Evolutionary conservation across 2,888 invertebrate species (phyloP).

Genomic region (Chrysolina americana): DNA sequence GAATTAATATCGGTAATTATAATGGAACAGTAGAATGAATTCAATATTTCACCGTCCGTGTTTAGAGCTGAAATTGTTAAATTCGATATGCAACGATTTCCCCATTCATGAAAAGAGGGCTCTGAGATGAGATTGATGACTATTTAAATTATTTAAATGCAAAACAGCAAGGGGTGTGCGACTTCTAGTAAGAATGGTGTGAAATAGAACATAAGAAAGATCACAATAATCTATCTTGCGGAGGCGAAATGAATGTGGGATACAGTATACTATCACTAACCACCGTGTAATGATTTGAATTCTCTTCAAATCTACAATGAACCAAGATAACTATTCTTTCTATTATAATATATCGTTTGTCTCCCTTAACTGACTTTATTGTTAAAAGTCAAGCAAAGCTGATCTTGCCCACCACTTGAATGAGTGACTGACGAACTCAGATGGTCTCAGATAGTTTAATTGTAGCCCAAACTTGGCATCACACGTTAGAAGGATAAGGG

Average conservation of each 20-base stretch:
- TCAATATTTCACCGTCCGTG: slow-evolving; percentile 28
- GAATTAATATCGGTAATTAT: slow-evolving; percentile 26
- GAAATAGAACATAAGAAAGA: slow-evolving; percentile 62
- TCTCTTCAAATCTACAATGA: slow-evolving; percentile 42
- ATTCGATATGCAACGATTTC: slow-evolving; percentile 36
- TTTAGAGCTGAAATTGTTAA: slow-evolving; percentile 24
- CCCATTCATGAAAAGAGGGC: slow-evolving; percentile 32
- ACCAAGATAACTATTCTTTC: slow-evolving; percentile 17
- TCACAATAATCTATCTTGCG: slow-evolving; percentile 65
- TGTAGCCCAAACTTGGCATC: no score
- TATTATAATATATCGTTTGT: no score
- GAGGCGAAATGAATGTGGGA: slow-evolving; percentile 43
- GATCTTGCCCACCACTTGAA: no score
- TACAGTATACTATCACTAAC: slow-evolving; percentile 53
- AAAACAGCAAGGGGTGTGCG: slow-evolving; percentile 59
- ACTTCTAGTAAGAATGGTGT: slow-evolving; percentile 53
- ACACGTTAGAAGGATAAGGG: no score
- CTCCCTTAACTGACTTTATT: no score
- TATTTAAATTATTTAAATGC: slow-evolving; percentile 64
- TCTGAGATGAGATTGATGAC: slow-evolving; percentile 54
- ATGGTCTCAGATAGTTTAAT: no score
- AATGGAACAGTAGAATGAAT: slow-evolving; percentile 28
- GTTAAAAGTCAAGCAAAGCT: no score
- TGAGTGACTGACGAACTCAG: no score
- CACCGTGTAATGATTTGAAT: slow-evolving; percentile 58